A percentile compares a stretch with the other conserved stretches of the same genome.
phyloP scores from a whole-genome alignment of 2,113 vertebrate species.

The Marcusenius ussheri region DNA sequence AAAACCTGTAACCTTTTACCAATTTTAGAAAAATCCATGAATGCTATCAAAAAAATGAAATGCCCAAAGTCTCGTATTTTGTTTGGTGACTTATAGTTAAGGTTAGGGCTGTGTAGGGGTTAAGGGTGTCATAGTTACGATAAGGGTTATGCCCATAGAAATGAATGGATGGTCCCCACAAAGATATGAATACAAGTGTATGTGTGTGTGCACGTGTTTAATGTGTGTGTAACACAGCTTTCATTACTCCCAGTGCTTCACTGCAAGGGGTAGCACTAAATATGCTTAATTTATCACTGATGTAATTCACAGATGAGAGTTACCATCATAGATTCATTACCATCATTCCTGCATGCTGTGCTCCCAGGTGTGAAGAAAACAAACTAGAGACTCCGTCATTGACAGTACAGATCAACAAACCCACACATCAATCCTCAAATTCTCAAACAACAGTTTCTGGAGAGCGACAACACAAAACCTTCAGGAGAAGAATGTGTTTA shows the following conservation, averaged over 20 bases:
- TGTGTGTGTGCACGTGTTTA: not conserved
- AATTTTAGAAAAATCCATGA: not conserved
- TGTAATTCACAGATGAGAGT: slow-evolving; percentile 7
- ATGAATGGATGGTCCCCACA: not conserved
- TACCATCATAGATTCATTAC: not conserved
- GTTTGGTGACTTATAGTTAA: not conserved
- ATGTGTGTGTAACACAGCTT: not conserved
- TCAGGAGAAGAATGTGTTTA: not conserved
- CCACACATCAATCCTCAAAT: not conserved
- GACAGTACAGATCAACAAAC: not conserved
- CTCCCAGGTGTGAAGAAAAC: slow-evolving; percentile 10
- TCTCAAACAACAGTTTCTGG: not conserved
- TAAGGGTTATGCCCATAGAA: not conserved
- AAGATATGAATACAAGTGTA: not conserved
- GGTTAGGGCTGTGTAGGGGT: not conserved
- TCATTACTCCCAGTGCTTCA: not conserved
- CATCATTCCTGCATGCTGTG: not conserved
- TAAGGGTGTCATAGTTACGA: not conserved
- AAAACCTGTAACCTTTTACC: not conserved
- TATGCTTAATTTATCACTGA: not conserved
- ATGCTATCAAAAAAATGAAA: not conserved
- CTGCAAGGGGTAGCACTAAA: not conserved
- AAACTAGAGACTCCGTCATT: slow-evolving; percentile 4
- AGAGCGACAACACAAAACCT: not conserved
- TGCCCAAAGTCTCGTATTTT: not conserved